Percentiles rank a stretch among this genome's conserved stretches.
phyloP scores from a whole-genome alignment of 35 echinoderm and acorn worm species.

The Eucidaris tribuloides region DNA sequence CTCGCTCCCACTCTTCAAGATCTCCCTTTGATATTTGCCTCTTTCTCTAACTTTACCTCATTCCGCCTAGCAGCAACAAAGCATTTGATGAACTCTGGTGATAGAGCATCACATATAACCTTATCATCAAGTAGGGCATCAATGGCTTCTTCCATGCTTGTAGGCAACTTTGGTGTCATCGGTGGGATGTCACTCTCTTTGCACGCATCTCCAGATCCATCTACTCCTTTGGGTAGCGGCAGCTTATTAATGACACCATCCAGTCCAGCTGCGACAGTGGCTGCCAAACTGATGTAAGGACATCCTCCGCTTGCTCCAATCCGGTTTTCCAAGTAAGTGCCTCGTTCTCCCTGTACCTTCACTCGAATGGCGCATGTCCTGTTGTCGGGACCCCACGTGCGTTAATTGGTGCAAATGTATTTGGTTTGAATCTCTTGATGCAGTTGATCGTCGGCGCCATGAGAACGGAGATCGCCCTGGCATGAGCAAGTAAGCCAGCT shows the following conservation, averaged over 20 bases:
- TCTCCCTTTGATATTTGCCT: not conserved
- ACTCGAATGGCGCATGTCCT: conserved; percentile 50
- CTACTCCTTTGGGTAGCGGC: conserved; percentile 14
- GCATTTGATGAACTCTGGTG: conserved; percentile 46
- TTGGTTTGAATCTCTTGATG: conserved; percentile 15
- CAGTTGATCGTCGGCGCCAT: conserved; percentile 60
- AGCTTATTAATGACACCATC: conserved; percentile 53
- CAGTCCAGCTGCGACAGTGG: conserved; percentile 55
- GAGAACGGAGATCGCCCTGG: conserved; percentile 40
- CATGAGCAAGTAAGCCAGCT: conserved; percentile 50
- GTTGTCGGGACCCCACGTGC: conserved; percentile 65
- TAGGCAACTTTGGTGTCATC: conserved; percentile 6
- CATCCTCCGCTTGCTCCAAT: conserved; percentile 24
- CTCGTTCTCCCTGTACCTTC: conserved; percentile 19
- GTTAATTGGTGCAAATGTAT: conserved; percentile 41
- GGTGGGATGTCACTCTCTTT: not conserved
- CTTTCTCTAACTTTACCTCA: conserved; percentile 19
- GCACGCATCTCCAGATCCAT: conserved; percentile 11
- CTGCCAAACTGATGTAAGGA: conserved; percentile 47
- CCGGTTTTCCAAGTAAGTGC: conserved; percentile 51
- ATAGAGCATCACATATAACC: conserved; percentile 4
- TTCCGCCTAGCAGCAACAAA: conserved; percentile 27
- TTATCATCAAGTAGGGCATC: conserved; percentile 14
- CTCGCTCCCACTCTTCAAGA: conserved; percentile 13
- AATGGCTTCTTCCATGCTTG: conserved; percentile 33